Evolutionary conservation across 2,888 invertebrate genomes (phyloP).

Genomic region (Piscicola geometra): DNA sequence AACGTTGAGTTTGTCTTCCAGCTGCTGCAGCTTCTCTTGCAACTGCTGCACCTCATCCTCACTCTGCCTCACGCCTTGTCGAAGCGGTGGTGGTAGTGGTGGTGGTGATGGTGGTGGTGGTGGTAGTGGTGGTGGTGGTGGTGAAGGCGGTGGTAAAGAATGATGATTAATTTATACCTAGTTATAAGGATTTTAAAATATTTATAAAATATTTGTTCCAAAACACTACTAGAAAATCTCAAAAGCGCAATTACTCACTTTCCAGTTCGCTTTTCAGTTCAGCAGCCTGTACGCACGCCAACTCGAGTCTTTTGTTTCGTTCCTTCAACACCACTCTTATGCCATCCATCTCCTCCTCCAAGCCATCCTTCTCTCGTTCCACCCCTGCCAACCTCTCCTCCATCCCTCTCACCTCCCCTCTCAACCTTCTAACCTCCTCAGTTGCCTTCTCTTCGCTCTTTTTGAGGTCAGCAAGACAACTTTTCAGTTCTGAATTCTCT

Average conservation of each 20-base stretch:
- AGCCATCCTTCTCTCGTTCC: slow-evolving; percentile 2
- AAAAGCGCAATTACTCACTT: no score
- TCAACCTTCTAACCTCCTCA: slow-evolving; percentile 17
- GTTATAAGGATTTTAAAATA: no score
- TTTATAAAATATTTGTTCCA: no score
- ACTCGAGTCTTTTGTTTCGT: not conserved
- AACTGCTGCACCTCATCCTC: not conserved
- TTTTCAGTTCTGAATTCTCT: not conserved
- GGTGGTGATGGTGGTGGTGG: not conserved
- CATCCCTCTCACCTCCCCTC: not conserved
- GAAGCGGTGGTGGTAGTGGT: not conserved
- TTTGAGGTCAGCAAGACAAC: slow-evolving; percentile 7
- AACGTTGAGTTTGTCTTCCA: slow-evolving; percentile 22
- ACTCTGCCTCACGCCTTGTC: slow-evolving; percentile 2
- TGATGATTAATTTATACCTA: no score
- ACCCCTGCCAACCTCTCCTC: not conserved
- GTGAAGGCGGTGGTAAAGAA: no score
- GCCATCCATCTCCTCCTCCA: not conserved
- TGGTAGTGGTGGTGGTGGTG: no score
- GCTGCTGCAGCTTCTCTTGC: slow-evolving; percentile 5
- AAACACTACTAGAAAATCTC: no score
- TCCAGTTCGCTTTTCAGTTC: not conserved
- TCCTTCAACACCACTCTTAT: not conserved
- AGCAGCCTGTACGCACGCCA: not conserved
- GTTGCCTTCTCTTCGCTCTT: not conserved